Evolutionary conservation across 2,888 invertebrate genomes (phyloP), one percentile per base, ranked within the genome.

Genomic region (Ichneumoninae sp.): DNA sequence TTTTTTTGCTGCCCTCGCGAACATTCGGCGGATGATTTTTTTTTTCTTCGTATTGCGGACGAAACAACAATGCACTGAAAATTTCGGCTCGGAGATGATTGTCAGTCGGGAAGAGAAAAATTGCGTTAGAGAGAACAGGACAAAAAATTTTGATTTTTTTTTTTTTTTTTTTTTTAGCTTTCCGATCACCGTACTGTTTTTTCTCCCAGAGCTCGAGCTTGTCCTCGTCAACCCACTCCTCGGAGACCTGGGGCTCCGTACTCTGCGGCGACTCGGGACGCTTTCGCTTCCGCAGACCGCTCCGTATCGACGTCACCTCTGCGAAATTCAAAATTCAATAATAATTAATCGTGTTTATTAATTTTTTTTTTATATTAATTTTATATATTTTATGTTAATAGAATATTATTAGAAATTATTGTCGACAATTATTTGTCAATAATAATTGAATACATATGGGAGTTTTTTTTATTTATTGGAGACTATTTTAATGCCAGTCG

Each of bases 161-260:
- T 33, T 52, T 26, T 33, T 69, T 19, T 47, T 44, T 26, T 26
- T 26, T 44, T 50, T 33, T 44, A 44, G 54, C 94, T 88, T 95
- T 96, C 95, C 96, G 96, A 93, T 98, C 98, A 30, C 97, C 97
- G 92, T 98, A 98, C 90, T 97, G 97, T 90, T 98, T 98, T 83
- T 99, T 98, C 94, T 99, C 99, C 99, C 99, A 99, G 54, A 99
- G 94, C 92, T 99, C 99, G 65, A 99, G 94, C 92, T 98, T 97
- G 88, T 98, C 98, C 94, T 99, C 99, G 88, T 98, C 98, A 0
- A 98, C 97, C 99, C 99, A 99, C 91, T 97, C 97, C 94, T 99
- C 99, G 0, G 97, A 96, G 13, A 99, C 98, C 94, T 98, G 98
- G 0, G 99, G 99, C 92, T 98, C 98, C 7, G 97, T 98, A 91